Conservation (phyloP, 2,888 invertebrate species). For the Rhagonycha fulva region DNA sequence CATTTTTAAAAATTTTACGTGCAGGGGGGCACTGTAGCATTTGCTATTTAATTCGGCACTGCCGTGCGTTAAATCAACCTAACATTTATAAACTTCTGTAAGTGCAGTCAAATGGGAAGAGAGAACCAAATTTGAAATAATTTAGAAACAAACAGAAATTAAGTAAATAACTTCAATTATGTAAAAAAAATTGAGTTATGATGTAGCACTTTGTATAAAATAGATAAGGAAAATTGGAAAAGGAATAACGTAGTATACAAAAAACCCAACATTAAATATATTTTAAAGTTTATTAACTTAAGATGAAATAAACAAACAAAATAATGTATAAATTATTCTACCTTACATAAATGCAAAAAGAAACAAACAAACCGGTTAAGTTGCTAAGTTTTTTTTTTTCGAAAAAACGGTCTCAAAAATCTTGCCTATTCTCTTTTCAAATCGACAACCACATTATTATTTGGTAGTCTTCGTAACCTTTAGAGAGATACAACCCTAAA, state of each 20-base stretch:
- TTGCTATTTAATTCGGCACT: no score
- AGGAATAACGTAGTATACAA: not conserved
- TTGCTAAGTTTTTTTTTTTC: not conserved
- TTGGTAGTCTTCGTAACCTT: constrained; percentile 42
- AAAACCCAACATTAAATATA: not conserved
- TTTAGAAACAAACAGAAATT: no score
- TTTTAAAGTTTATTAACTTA: not conserved
- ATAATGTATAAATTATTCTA: not conserved
- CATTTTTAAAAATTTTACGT: no score
- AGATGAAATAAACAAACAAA: not conserved
- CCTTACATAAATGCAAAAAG: not conserved
- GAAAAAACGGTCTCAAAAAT: not conserved
- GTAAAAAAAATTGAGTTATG: no score
- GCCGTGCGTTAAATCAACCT: no score
- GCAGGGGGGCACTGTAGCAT: no score
- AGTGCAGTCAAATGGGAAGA: no score
- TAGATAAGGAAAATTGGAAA: not conserved
- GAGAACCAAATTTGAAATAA: no score
- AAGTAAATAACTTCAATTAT: no score
- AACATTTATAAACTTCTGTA: no score
- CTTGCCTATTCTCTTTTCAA: not conserved
- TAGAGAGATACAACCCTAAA: constrained; percentile 35
- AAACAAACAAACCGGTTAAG: not conserved
- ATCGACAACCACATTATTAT: constrained; percentile 9
- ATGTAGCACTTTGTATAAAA: not conserved